phyloP scores from a whole-genome alignment of 2,113 vertebrate species.

The Lamprotornis superbus region DNA sequence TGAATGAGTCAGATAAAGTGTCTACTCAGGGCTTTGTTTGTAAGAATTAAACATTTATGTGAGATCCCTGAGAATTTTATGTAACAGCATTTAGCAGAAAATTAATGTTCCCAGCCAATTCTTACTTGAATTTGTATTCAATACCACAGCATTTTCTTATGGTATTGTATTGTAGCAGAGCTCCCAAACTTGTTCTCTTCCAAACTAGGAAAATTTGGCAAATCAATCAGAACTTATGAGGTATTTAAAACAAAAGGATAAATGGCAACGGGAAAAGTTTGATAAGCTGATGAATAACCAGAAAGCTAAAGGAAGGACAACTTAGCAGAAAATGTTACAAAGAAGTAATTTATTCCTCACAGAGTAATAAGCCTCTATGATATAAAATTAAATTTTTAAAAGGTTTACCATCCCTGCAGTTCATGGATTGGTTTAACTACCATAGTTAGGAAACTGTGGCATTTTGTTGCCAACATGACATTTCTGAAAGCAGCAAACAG shows the following conservation, averaged over 20 bases:
- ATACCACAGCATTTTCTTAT: not conserved
- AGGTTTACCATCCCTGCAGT: not conserved
- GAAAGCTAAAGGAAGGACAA: slow-evolving; percentile 16
- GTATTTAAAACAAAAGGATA: not conserved
- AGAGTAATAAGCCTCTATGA: not conserved
- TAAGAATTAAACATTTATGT: not conserved
- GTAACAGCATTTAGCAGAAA: not conserved
- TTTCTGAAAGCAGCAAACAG: slow-evolving; percentile 8
- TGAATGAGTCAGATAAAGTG: not conserved
- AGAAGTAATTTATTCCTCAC: slow-evolving; percentile 52
- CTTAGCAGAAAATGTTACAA: not conserved
- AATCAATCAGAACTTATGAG: not conserved
- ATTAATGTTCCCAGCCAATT: not conserved
- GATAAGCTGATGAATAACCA: not conserved
- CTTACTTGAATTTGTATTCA: not conserved
- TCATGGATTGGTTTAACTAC: not conserved
- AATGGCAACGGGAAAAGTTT: not conserved
- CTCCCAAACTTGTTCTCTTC: not conserved
- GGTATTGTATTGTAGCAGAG: not conserved
- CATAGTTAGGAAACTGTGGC: not conserved
- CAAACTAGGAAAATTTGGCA: not conserved
- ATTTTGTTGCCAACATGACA: not conserved
- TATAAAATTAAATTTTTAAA: not conserved
- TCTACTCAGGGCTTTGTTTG: not conserved
- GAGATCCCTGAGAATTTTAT: slow-evolving; percentile 7